Percentiles rank a stretch among this genome's conserved stretches.
These are phyloP conservation scores for Melitaea athalia DNA, from an alignment of 2,888 invertebrate species.

Conservation along the genomic window DNA sequence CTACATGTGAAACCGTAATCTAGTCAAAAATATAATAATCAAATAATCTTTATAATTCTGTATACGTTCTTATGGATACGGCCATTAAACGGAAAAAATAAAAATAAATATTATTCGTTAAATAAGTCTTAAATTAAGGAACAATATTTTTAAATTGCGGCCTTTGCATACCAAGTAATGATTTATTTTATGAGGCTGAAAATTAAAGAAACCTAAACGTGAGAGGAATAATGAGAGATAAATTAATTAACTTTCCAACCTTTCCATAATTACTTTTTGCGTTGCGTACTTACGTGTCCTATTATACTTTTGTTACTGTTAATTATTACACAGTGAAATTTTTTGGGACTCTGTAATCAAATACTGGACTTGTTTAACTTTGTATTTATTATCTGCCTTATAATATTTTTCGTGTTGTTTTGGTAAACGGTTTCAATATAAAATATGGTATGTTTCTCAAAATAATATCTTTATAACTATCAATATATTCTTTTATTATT, in stretches of 20 bases:
- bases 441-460: background rate
- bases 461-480: too few relatives aligned
- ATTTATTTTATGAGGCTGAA: slow-evolving; percentile 44
- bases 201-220: slow-evolving; percentile 55
- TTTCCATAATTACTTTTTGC: slow-evolving; percentile 58
- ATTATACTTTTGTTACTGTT: slow-evolving; percentile 8
- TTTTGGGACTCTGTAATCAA: background rate
- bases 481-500: too few relatives aligned
- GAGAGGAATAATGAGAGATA: slow-evolving; percentile 57
- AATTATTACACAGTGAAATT: background rate
- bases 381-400: background rate
- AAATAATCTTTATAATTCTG: background rate
- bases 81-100: background rate
- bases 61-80: background rate
- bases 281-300: slow-evolving; percentile 13
- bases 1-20: too few relatives aligned
- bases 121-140: slow-evolving; percentile 17
- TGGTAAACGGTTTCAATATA: background rate
- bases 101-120: slow-evolving; percentile 5
- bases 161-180: slow-evolving; percentile 53
- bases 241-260: slow-evolving; percentile 61
- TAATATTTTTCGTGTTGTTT: background rate
- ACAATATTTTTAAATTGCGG: slow-evolving; percentile 41
- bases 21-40: too few relatives aligned
- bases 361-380: background rate